phyloP scores from a whole-genome alignment of 2,888 invertebrate species.

The Embidobia sp. region DNA sequence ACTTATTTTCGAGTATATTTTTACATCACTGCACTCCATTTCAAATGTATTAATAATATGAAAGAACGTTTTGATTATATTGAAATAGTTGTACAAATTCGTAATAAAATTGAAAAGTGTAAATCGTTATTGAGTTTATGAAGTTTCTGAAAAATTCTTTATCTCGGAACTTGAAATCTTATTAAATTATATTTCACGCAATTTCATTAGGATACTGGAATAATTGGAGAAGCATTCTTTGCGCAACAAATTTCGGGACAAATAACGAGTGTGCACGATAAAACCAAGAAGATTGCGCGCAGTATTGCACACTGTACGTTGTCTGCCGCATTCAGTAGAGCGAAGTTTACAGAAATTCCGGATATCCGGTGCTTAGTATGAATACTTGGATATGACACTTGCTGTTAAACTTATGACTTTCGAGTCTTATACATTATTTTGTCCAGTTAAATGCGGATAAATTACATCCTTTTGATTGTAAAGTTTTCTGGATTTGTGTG shows the following conservation, averaged over 20 bases:
- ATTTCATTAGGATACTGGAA: constrained; percentile 10
- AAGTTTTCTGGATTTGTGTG: constrained; percentile 1
- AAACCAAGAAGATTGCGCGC: constrained; percentile 39
- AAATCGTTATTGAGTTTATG: neutral
- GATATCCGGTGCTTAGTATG: constrained; percentile 38
- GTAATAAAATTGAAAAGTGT: constrained; percentile 3
- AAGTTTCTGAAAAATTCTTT: constrained; percentile 3
- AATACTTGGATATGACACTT: constrained; percentile 40
- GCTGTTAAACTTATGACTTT: constrained; percentile 28
- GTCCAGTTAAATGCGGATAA: constrained; percentile 19
- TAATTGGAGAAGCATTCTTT: constrained; percentile 18
- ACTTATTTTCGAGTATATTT: constrained; percentile 18
- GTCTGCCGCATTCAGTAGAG: constrained; percentile 29
- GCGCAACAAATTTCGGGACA: constrained; percentile 35
- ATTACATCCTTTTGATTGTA: constrained; percentile 11
- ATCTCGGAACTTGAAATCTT: neutral
- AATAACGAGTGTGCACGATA: constrained; percentile 40
- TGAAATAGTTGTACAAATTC: constrained; percentile 4
- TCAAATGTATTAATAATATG: constrained; percentile 19
- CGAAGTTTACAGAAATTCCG: constrained; percentile 43
- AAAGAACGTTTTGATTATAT: neutral
- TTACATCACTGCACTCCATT: constrained; percentile 1
- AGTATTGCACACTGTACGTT: constrained; percentile 27
- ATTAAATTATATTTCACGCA: constrained; percentile 6
- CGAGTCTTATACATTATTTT: constrained; percentile 21